Conservation (phyloP, 2,888 invertebrate genomes). For the Dorcus hopei region DNA sequence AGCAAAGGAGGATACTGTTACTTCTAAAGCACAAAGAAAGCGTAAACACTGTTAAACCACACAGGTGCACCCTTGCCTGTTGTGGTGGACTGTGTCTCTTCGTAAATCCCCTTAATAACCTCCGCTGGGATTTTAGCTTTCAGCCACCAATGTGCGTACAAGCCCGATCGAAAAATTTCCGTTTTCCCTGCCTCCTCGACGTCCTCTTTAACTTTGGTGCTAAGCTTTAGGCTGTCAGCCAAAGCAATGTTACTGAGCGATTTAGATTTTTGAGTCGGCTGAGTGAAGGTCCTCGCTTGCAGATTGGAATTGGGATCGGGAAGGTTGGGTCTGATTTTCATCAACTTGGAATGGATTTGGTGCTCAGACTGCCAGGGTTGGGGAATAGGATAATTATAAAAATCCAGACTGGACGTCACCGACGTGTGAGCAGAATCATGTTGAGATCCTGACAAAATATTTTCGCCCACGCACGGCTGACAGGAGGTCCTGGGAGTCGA, state of each 20-base stretch:
- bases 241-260: conserved; percentile 42
- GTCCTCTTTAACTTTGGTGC: conserved; percentile 13
- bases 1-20: conserved; percentile 12
- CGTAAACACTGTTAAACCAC: conserved; percentile 6
- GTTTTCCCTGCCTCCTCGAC: conserved; percentile 47
- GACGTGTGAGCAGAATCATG: conserved; percentile 53
- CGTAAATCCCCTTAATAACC: conserved; percentile 51
- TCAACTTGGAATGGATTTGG: conserved; percentile 54
- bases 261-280: conserved; percentile 38
- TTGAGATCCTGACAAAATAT: conserved; percentile 51
- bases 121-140: conserved; percentile 76
- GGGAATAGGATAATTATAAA: conserved; percentile 45
- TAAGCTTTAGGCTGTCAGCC: conserved; percentile 30
- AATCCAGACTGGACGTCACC: conserved; percentile 52
- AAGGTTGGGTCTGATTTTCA: conserved; percentile 30
- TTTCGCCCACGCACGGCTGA: conserved; percentile 58
- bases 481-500: conserved; percentile 69
- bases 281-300: conserved; percentile 51
- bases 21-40: conserved; percentile 19
- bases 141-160: conserved; percentile 92
- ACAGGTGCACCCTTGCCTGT: conserved; percentile 49
- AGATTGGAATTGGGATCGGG: conserved; percentile 31
- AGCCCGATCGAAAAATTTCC: conserved; percentile 73
- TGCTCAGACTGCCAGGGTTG: conserved; percentile 48
- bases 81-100: conserved; percentile 40